Conservation (phyloP, 2,113 vertebrate species). For the Ageneiosus marmoratus region DNA sequence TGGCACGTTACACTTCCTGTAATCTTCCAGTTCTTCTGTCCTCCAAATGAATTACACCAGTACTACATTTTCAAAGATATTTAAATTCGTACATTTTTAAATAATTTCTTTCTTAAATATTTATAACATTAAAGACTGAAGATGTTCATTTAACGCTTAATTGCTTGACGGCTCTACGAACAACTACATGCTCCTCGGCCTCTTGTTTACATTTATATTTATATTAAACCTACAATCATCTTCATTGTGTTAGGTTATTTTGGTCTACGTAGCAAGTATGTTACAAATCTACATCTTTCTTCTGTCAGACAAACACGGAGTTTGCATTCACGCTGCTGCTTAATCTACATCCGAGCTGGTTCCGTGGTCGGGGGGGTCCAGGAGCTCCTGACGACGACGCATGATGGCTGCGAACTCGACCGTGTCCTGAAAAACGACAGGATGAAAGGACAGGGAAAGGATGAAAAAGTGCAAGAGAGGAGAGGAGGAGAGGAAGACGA, state of each 20-base stretch:
- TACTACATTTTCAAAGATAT: slow-evolving; percentile 12
- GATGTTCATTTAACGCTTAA: slow-evolving; percentile 4
- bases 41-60: slow-evolving; percentile 7
- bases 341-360: slow-evolving; percentile 32
- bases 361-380: slow-evolving; percentile 62
- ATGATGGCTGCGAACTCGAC: slow-evolving; percentile 71
- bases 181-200: neutral
- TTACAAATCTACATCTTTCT: neutral
- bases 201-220: neutral
- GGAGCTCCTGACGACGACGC: slow-evolving; percentile 67
- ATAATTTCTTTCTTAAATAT: neutral
- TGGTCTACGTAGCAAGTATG: slow-evolving; percentile 17
- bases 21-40: neutral
- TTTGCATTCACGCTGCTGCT: neutral
- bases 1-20: neutral
- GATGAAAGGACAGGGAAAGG: slow-evolving; percentile 28
- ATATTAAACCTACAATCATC: neutral
- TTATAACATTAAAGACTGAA: neutral
- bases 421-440: slow-evolving; percentile 73
- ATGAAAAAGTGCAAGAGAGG: neutral
- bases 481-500: neutral
- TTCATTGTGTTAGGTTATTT: slow-evolving; percentile 11
- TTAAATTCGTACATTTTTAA: slow-evolving; percentile 2
- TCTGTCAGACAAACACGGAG: neutral
- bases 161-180: neutral